Conservation (phyloP, 2,797 vertebrate genomes). For the Galagoides demidoff region DNA sequence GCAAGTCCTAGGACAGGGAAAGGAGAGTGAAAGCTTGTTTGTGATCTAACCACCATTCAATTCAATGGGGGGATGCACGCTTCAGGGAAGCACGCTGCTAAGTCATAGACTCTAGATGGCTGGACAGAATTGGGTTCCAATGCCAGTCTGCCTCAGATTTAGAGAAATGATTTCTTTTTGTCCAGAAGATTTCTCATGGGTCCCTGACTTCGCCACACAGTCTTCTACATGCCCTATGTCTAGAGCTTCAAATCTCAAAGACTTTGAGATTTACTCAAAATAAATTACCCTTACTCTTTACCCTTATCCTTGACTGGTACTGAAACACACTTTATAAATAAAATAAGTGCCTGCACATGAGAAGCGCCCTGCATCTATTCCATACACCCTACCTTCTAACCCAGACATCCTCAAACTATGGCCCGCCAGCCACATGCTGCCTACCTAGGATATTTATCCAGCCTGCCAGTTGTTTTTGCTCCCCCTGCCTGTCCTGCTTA, state of each 20-base stretch:
- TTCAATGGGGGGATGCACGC: accelerated
- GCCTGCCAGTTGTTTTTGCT: too few species aligned
- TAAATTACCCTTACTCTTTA: not conserved
- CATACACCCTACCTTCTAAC: not conserved
- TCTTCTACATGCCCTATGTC: accelerated
- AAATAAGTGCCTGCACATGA: not conserved
- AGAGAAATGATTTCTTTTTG: not conserved
- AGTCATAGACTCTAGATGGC: not conserved
- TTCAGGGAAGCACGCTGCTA: not conserved
- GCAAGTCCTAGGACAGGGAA: not conserved
- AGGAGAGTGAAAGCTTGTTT: not conserved
- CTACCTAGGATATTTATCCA: too few species aligned
- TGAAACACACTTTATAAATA: not conserved
- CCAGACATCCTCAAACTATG: too few species aligned
- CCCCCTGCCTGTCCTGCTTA: too few species aligned
- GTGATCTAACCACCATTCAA: not conserved
- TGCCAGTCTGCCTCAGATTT: not conserved
- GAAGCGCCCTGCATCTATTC: not conserved
- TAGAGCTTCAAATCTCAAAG: not conserved
- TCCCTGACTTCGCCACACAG: too few species aligned
- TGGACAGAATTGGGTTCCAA: not conserved
- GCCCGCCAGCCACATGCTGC: too few species aligned
- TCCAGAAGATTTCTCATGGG: not conserved
- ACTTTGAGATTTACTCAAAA: not conserved
- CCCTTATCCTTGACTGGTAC: not conserved